phyloP scores from a whole-genome alignment of 2,888 invertebrate genomes.

The Orchesella flavescens region DNA sequence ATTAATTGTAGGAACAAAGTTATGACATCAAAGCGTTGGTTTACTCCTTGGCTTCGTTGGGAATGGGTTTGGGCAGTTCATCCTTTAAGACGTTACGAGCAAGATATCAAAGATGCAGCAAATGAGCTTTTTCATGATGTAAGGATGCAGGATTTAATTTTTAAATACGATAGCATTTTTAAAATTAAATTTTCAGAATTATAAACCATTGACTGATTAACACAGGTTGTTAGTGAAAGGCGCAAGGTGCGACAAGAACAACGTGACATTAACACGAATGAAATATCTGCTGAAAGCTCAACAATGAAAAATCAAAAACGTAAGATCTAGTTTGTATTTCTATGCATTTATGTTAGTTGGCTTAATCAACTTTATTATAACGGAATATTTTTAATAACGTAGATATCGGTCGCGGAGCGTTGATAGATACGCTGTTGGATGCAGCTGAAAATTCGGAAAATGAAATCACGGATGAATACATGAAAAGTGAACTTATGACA shows the following conservation, averaged over 20 bases:
- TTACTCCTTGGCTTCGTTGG: conserved; percentile 13
- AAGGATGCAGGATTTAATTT: neutral
- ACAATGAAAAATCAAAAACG: neutral
- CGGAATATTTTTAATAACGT: neutral
- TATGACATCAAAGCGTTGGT: conserved; percentile 7
- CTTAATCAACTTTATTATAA: too few species aligned
- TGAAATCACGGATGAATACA: conserved; percentile 16
- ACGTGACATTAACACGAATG: neutral
- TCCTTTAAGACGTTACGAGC: neutral
- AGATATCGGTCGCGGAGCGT: neutral
- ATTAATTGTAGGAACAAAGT: conserved; percentile 5
- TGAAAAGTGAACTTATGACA: conserved; percentile 3
- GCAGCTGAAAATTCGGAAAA: neutral
- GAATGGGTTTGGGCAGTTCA: neutral
- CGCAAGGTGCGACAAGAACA: neutral
- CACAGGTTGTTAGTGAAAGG: neutral
- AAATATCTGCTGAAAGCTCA: neutral
- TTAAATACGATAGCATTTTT: neutral
- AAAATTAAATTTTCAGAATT: neutral
- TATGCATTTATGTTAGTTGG: too few species aligned
- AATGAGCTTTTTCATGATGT: neutral
- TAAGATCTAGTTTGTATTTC: neutral
- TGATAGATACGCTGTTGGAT: conserved; percentile 13
- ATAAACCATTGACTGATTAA: neutral
- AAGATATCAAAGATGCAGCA: neutral